Percentiles rank a stretch among this genome's conserved stretches.
Conservation (phyloP, 1,140 invertebrate species). For the Parapsyche elsis region DNA sequence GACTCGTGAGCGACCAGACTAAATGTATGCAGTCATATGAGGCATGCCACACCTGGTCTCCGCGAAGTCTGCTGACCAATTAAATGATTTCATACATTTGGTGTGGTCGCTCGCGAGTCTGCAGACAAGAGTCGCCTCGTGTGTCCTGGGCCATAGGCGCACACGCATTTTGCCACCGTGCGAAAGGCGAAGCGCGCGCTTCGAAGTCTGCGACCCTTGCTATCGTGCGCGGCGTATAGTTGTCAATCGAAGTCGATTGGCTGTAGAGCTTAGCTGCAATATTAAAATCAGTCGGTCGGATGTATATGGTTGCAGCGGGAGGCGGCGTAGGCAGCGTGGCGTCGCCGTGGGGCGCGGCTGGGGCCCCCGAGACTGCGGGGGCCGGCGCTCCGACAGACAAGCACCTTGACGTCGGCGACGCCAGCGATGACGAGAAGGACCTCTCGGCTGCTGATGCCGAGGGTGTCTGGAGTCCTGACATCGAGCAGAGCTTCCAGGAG, state of each 20-base stretch:
- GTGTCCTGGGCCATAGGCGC: too few relatives aligned
- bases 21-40: too few relatives aligned
- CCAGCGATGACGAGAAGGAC: slow-evolving; percentile 81
- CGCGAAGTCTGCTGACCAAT: too few relatives aligned
- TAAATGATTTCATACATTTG: too few relatives aligned
- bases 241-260: background rate
- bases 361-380: slow-evolving; percentile 72
- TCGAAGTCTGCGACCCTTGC: too few relatives aligned
- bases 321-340: slow-evolving; percentile 76
- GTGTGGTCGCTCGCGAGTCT: too few relatives aligned
- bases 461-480: slow-evolving; percentile 99
- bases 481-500: slow-evolving; percentile 99
- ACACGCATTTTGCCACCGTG: too few relatives aligned
- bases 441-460: slow-evolving; percentile 95
- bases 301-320: slow-evolving; percentile 53
- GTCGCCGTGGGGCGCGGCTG: slow-evolving; percentile 81
- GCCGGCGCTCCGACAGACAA: slow-evolving; percentile 73
- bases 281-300: slow-evolving; percentile 47
- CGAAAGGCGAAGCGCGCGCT: too few relatives aligned
- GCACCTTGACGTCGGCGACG: slow-evolving; percentile 85
- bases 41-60: too few relatives aligned
- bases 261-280: slow-evolving; percentile 25
- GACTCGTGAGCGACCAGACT: too few relatives aligned
- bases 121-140: too few relatives aligned
- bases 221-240: too few relatives aligned